Percentiles rank a stretch among this genome's conserved stretches.
Evolutionary conservation across 2,113 vertebrate species (phyloP).

Genomic region (Globicephala melas): DNA sequence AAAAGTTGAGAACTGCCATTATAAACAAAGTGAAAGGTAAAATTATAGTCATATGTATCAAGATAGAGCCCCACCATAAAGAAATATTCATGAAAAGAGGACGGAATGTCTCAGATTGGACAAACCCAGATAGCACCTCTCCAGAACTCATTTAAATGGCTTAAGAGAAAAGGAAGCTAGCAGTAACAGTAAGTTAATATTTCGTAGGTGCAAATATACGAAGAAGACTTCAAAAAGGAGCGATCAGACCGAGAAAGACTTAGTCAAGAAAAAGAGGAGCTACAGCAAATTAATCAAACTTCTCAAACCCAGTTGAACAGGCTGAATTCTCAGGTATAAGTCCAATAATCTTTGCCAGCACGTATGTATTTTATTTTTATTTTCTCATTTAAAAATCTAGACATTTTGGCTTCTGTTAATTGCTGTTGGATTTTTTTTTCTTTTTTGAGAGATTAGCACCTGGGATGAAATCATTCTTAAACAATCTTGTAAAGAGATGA

Average conservation of each 20-base stretch:
- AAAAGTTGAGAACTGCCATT: neutral
- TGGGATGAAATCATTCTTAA: slow-evolving; percentile 80
- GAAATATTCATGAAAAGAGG: neutral
- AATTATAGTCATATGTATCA: neutral
- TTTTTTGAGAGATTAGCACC: slow-evolving; percentile 66
- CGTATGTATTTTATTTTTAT: slow-evolving; percentile 62
- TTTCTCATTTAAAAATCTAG: slow-evolving; percentile 62
- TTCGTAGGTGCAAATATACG: slow-evolving; percentile 83
- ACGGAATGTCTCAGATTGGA: neutral
- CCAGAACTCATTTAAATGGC: neutral
- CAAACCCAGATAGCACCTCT: neutral
- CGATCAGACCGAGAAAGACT: slow-evolving; percentile 83
- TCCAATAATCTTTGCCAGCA: slow-evolving; percentile 47
- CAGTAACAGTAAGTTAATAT: neutral
- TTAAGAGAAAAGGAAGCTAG: neutral
- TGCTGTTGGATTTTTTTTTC: slow-evolving; percentile 53
- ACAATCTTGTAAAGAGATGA: slow-evolving; percentile 66
- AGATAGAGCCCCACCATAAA: neutral
- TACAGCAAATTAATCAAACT: slow-evolving; percentile 76
- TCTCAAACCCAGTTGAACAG: slow-evolving; percentile 75
- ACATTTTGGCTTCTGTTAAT: slow-evolving; percentile 73
- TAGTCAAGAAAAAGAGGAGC: slow-evolving; percentile 80
- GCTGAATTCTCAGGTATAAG: slow-evolving; percentile 79
- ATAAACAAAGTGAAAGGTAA: neutral
- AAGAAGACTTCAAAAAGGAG: slow-evolving; percentile 86